Base-by-base conservation (phyloP, 2,113 vertebrate genomes). In the Choloepus hoffmanni region DNA sequence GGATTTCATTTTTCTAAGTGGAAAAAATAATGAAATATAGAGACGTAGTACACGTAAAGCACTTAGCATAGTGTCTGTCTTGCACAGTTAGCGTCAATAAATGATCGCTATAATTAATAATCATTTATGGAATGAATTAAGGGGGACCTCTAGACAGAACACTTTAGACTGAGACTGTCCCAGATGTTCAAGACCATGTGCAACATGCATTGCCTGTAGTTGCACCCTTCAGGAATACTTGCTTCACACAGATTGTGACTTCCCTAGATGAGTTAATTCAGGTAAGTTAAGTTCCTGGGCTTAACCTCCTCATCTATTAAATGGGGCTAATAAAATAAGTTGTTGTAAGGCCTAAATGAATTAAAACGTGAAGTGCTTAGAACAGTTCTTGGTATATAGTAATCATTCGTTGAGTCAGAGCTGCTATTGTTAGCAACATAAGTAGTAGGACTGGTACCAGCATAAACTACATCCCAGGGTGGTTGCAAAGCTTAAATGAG, bases 31-130 rank as follows among this genome's bases (percentile, higher is more conserved):
- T 63, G 36, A 68, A 83, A n/a, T 63, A 24, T 21, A 70, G 9
- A 78, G n/a, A 48, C 13, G 1, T 15, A 16, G 40, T 68, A 13
- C 18, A 21, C 1, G 0, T 58, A 36, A 30, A 36, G 15, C 3
- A 9, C 24, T 76, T 55, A 50, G 53, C 11, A 28, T 23, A 55
- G 15, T 72, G 2, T 82, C 40, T 55, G 2, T 77, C 40, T 55
- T 82, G 62, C 11, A 40, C 7, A 48, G 13, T 73, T 24, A 50
- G 13, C 18, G 82, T 33, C 10, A 8, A 3, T 65, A 62, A 87
- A 70, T 13, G 53, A 67, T 13, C 72, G 15, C 28, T 68, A 33
- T 50, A 94, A n/a, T 36, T 53, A 82, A 36, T 45, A 60, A 40
- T n/a, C 21, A 50, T n/a, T 73, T 60, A 12, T 33, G 70, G 24